Evolutionary conservation across 2,888 invertebrate species (phyloP).

Genomic region (Tetramorium bicarinatum): DNA sequence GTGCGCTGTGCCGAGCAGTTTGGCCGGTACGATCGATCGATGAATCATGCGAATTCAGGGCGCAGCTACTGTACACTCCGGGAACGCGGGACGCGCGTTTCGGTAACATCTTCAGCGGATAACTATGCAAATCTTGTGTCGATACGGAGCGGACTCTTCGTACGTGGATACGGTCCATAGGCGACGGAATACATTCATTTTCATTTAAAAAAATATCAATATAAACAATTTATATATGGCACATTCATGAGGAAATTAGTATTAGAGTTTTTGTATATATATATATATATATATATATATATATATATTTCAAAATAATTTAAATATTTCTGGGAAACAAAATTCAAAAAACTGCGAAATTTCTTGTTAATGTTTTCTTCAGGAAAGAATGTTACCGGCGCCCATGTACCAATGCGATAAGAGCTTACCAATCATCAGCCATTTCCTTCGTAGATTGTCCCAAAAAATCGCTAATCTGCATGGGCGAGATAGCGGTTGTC

Average conservation of each 20-base stretch:
- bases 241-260: background rate
- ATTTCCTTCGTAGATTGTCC: slow-evolving; percentile 72
- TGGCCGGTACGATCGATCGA: slow-evolving; percentile 68
- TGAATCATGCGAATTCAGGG: slow-evolving; percentile 71
- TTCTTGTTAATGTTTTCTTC: background rate
- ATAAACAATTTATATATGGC: background rate
- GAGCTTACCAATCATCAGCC: slow-evolving; percentile 73
- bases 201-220: background rate
- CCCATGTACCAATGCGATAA: slow-evolving; percentile 68
- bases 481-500: slow-evolving; percentile 66
- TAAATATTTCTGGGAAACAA: background rate
- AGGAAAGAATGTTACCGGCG: background rate
- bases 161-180: background rate
- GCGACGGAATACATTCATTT: background rate
- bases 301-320: background rate
- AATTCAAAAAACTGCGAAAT: background rate
- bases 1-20: slow-evolving; percentile 52
- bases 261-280: background rate
- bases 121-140: slow-evolving; percentile 77
- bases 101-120: slow-evolving; percentile 57
- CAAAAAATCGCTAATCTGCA: slow-evolving; percentile 74
- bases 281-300: background rate
- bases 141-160: slow-evolving; percentile 31
- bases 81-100: slow-evolving; percentile 58
- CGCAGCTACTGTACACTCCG: slow-evolving; percentile 59